These are phyloP conservation scores for Amyelois transitella DNA, from an alignment of 1,140 invertebrate species.

Conservation along the genomic window DNA sequence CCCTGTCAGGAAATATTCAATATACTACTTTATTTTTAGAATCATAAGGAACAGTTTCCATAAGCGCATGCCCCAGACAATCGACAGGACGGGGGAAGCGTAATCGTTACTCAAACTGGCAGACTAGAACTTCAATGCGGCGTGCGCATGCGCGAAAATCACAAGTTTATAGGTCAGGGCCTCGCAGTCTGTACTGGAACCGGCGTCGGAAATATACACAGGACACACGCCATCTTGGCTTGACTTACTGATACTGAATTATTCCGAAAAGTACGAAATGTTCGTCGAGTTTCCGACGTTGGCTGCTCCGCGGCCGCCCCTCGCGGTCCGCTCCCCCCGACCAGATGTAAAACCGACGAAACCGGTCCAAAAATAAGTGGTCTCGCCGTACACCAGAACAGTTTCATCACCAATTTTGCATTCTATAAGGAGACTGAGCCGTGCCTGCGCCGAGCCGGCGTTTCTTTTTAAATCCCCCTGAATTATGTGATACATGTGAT, in stretches of 20 bases:
- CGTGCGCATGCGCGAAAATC: conserved; percentile 53
- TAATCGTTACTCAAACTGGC: conserved; percentile 65
- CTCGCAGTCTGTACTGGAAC: conserved; percentile 52
- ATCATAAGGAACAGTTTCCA: conserved; percentile 35
- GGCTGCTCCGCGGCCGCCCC: background rate
- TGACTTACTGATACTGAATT: background rate
- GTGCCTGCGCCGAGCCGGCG: conserved; percentile 14
- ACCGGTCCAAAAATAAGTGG: conserved; percentile 31
- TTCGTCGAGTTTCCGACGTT: background rate
- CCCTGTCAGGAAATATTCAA: background rate
- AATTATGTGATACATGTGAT: conserved; percentile 27
- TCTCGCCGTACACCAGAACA: conserved; percentile 16
- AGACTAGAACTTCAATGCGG: conserved; percentile 46
- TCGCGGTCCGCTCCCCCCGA: conserved; percentile 15
- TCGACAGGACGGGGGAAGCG: conserved; percentile 40
- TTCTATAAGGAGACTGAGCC: conserved; percentile 22
- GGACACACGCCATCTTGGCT: conserved; percentile 40
- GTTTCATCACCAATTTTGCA: conserved; percentile 20
- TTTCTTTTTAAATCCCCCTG: background rate
- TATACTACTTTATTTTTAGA: background rate
- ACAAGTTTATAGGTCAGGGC: conserved; percentile 60
- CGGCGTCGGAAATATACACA: conserved; percentile 48
- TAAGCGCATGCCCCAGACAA: conserved; percentile 45
- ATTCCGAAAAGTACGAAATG: conserved; percentile 6
- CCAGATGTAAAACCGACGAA: conserved; percentile 6